Base-by-base conservation (phyloP, 2,888 invertebrate genomes). In the Nomada hirtipes region DNA sequence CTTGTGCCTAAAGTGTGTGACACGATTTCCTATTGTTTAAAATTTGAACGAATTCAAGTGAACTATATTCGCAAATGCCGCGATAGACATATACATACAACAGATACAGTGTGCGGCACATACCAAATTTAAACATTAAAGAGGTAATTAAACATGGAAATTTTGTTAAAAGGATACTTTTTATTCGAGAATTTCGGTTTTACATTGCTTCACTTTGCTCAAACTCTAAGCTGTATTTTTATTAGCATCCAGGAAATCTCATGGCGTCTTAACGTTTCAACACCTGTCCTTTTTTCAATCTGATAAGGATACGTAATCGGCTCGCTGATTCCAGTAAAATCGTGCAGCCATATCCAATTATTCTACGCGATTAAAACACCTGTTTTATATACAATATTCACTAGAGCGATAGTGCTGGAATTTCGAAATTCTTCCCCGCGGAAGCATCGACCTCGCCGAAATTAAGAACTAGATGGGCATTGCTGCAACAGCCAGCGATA, bases 401-500 rank as follows among this genome's bases (percentile, higher is more conserved):
- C 2, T n/a, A 15, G 67, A 18, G 44, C 55, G 67, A 80, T 69
- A 29, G 3, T 13, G 44, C 11, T 15, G 44, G 20, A 57, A 52
- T 71, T 79, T 72, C 36, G 50, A 73, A 75, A 82, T 55, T 55
- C 64, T 52, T 44, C 26, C 11, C 44, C 42, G 26, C 23, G 20
- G 29, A 70, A 71, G 69, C 67, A 76, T 65, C 76, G 83, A 78
- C 78, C 79, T 52, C 57, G 75, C 44, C 64, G 68, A 76, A 85
- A 69, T 86, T 82, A 83, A 86, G 76, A 85, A 76, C 82, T 72
- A 68, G 76, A 65, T 53, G 61, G 42, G 57, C 53, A 64, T 64
- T 64, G 71, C 59, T 72, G 76, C 76, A 73, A 74, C 84, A 84
- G 82, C 84, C 79, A 85, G 83, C 86, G 88, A 87, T 90, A 91